Evolutionary conservation across 2,113 vertebrate species (phyloP).

Genomic region (Proteles cristata): DNA sequence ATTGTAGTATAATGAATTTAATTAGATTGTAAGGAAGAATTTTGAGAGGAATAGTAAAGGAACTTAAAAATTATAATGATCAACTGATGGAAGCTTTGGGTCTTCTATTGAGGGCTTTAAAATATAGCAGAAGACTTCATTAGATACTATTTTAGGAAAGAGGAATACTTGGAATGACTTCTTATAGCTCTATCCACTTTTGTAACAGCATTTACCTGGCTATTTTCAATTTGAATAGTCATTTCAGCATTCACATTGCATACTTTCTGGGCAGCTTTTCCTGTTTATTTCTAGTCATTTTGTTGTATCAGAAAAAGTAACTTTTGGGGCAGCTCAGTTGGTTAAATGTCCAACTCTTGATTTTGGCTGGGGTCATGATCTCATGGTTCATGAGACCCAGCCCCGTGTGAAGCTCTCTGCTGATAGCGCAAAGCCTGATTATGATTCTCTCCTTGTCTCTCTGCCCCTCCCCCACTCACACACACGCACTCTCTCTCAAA

Average conservation of each 20-base stretch:
- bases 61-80: neutral
- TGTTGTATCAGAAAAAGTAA: neutral
- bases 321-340: too few species aligned
- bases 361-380: too few species aligned
- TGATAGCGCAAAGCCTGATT: too few species aligned
- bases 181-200: neutral
- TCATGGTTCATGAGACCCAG: too few species aligned
- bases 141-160: neutral
- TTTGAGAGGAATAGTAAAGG: neutral
- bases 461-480: too few species aligned
- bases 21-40: conserved; percentile 7
- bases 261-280: neutral
- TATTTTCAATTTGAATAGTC: neutral
- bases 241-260: neutral
- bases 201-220: neutral
- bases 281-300: neutral
- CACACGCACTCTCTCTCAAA: too few species aligned
- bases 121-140: neutral
- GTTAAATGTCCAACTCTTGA: too few species aligned
- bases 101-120: neutral
- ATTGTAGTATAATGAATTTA: neutral
- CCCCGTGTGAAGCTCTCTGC: too few species aligned
- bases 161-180: neutral
- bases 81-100: neutral
- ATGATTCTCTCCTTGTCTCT: too few species aligned